phyloP scores from a whole-genome alignment of 2,888 invertebrate species.

The Biston stratarius region DNA sequence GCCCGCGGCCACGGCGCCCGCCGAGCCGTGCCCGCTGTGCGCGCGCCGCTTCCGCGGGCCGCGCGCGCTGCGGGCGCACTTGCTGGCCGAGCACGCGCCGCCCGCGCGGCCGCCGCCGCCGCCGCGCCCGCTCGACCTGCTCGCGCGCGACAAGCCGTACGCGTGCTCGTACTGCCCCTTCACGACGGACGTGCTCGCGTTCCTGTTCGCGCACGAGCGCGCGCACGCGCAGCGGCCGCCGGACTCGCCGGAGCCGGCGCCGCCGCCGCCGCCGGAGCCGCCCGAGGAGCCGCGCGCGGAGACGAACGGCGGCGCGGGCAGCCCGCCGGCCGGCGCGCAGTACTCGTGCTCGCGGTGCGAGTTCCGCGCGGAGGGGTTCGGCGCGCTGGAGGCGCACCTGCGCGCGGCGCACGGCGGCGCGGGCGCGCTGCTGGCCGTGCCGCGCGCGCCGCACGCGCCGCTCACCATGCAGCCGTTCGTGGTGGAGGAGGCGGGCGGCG shows the following conservation, averaged over 20 bases:
- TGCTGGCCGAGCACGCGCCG: constrained; percentile 94
- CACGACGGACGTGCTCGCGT: constrained; percentile 95
- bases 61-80: constrained; percentile 95
- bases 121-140: constrained; percentile 86
- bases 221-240: constrained; percentile 87
- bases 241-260: constrained; percentile 41
- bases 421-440: constrained; percentile 82
- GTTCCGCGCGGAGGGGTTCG: constrained; percentile 80
- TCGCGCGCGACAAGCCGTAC: constrained; percentile 89
- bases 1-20: constrained; percentile 79
- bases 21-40: constrained; percentile 91
- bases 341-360: constrained; percentile 82
- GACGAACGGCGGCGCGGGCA: constrained; percentile 46
- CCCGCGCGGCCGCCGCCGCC: constrained; percentile 76
- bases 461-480: constrained; percentile 98
- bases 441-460: constrained; percentile 88
- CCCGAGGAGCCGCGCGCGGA: constrained; percentile 47
- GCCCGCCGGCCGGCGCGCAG: constrained; percentile 56
- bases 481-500: constrained; percentile 88
- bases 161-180: constrained; percentile 96
- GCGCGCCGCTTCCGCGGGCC: constrained; percentile 94
- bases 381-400: constrained; percentile 80
- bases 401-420: constrained; percentile 81
- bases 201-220: constrained; percentile 96
- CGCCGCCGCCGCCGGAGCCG: constrained; percentile 42